A percentile compares a stretch with the other conserved stretches of the same genome.
phyloP scores from a whole-genome alignment of 92 coral and sea anemone genomes.

The Parazoanthus swiftii region DNA sequence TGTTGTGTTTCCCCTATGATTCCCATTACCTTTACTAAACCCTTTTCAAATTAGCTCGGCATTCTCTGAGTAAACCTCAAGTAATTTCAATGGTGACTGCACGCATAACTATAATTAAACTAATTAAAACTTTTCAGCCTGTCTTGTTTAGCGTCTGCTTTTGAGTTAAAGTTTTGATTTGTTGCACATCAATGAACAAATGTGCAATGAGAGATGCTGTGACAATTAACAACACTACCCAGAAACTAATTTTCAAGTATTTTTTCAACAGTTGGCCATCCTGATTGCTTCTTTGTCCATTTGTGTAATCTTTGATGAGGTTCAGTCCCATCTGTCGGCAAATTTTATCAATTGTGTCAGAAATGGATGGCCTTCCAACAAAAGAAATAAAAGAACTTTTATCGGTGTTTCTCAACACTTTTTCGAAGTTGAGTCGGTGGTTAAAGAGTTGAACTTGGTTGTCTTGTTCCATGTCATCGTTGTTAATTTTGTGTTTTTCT shows the following conservation, averaged over 20 bases:
- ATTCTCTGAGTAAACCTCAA: too few relatives aligned
- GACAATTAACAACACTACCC: constrained; percentile 18
- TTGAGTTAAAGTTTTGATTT: constrained; percentile 12
- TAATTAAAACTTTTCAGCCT: too few relatives aligned
- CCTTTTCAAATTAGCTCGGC: too few relatives aligned
- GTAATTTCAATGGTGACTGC: too few relatives aligned
- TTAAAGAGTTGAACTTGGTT: constrained; percentile 46
- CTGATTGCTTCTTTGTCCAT: constrained; percentile 41
- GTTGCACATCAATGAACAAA: constrained; percentile 42
- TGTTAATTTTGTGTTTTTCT: background rate
- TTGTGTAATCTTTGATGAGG: constrained; percentile 49
- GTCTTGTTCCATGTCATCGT: background rate
- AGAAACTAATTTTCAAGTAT: constrained; percentile 48
- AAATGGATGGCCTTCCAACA: constrained; percentile 56
- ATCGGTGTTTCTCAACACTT: constrained; percentile 40
- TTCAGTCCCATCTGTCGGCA: constrained; percentile 45
- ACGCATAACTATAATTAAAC: too few relatives aligned
- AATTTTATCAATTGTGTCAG: constrained; percentile 35
- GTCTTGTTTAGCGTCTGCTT: background rate
- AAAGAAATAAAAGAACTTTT: constrained; percentile 43
- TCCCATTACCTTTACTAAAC: too few relatives aligned
- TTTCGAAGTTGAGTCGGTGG: constrained; percentile 49
- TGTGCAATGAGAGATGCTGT: constrained; percentile 24
- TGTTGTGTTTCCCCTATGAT: too few relatives aligned
- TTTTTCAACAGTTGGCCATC: constrained; percentile 42